Percentiles rank a stretch among this genome's conserved stretches.
phyloP scores from a whole-genome alignment of 2,888 invertebrate species.

The Bombylius major region DNA sequence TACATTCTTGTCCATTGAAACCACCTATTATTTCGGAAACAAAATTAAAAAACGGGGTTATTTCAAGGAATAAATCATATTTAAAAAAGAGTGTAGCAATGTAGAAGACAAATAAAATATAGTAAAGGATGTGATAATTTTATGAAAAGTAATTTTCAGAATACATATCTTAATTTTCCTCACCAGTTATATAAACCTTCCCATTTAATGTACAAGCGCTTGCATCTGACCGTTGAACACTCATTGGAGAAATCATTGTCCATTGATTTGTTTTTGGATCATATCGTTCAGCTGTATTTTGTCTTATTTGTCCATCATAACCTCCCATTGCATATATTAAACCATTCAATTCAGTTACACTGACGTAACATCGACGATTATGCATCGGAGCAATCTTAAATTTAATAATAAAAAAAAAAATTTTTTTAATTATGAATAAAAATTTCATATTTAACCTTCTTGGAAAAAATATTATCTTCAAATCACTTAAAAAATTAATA shows the following conservation, averaged over 20 bases:
- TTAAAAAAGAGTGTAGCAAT: too few species aligned
- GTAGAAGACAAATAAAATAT: too few species aligned
- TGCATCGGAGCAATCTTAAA: constrained; percentile 76
- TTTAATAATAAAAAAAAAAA: not conserved
- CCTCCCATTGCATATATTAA: constrained; percentile 81
- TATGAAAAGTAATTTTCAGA: too few species aligned
- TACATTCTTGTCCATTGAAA: constrained; percentile 82
- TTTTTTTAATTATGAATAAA: not conserved
- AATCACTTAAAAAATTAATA: not conserved
- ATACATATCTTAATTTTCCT: not conserved
- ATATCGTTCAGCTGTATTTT: constrained; percentile 78
- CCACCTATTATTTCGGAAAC: too few species aligned
- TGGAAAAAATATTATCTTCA: not conserved
- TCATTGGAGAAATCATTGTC: constrained; percentile 79
- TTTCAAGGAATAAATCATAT: too few species aligned
- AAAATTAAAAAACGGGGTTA: not conserved
- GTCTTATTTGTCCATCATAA: constrained; percentile 73
- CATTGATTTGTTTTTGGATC: constrained; percentile 76
- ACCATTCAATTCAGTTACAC: constrained; percentile 64
- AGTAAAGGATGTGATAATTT: too few species aligned
- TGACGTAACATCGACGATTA: constrained; percentile 73
- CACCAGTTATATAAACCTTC: constrained; percentile 36
- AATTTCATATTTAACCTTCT: constrained; percentile 5
- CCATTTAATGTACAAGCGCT: constrained; percentile 77
- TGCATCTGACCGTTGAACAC: constrained; percentile 78